A percentile compares a stretch with the other conserved stretches of the same genome.
These are phyloP conservation scores for Zapornia atra DNA, from an alignment of 2,113 vertebrate genomes.

Conservation along the genomic window DNA sequence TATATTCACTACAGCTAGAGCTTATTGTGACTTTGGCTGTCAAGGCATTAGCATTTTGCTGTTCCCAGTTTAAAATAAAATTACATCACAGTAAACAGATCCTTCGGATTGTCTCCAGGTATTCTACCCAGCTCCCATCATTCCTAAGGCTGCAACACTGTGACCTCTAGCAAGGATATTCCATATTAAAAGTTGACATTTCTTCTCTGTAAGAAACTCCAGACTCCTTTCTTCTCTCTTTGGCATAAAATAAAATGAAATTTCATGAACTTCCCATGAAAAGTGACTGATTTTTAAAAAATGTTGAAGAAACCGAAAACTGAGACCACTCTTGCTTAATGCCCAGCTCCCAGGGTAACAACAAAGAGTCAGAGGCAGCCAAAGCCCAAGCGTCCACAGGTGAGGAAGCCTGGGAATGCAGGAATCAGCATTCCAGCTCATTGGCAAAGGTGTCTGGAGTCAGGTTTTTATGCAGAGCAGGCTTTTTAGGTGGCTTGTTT, in stretches of 20 bases:
- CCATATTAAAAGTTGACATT: neutral
- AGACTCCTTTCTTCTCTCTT: neutral
- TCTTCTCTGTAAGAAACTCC: neutral
- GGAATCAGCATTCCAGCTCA: neutral
- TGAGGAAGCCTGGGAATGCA: neutral
- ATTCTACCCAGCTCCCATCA: neutral
- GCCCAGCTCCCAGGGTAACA: neutral
- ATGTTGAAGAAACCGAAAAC: neutral
- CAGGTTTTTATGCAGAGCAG: neutral
- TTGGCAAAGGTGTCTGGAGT: neutral
- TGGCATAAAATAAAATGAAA: neutral
- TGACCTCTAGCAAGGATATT: neutral
- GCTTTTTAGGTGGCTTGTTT: neutral
- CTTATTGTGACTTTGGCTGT: neutral
- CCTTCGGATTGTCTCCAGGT: neutral
- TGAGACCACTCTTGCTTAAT: neutral
- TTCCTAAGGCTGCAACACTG: neutral
- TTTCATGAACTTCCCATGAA: neutral
- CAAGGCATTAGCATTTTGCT: neutral
- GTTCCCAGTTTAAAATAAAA: neutral
- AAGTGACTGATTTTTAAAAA: neutral
- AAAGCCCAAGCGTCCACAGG: rapidly evolving
- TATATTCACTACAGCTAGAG: neutral
- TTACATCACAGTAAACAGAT: neutral
- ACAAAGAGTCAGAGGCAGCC: neutral